Conservation (phyloP, 2,888 invertebrate species). For the Caenorhabditis auriculariae region DNA sequence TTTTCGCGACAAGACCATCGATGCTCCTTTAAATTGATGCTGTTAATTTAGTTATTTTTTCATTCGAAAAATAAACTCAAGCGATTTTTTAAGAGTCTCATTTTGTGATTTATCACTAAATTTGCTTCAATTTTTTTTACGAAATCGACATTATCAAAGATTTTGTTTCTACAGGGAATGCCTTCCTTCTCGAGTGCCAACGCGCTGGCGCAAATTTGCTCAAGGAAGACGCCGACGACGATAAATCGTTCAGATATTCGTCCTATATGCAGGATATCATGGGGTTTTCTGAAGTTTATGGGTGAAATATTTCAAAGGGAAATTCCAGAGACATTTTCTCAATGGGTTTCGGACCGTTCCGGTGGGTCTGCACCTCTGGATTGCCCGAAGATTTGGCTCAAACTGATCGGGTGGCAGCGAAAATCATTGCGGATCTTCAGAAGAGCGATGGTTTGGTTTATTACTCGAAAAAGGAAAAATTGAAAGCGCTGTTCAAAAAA, state of each 20-base stretch:
- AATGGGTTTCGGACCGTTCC: constrained; percentile 73
- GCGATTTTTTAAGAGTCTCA: constrained; percentile 1
- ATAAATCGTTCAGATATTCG: constrained; percentile 70
- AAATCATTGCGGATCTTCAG: constrained; percentile 66
- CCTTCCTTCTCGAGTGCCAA: constrained; percentile 71
- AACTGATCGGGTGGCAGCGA: constrained; percentile 69
- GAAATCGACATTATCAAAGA: neutral
- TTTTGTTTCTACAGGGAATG: constrained; percentile 64
- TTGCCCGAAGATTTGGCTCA: constrained; percentile 65
- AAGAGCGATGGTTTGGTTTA: constrained; percentile 40
- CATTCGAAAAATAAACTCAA: neutral
- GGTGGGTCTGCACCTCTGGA: constrained; percentile 73
- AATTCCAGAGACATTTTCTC: constrained; percentile 70
- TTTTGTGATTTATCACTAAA: neutral
- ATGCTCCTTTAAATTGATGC: no score
- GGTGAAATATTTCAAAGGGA: constrained; percentile 1
- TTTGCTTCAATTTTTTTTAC: no score
- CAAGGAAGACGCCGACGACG: constrained; percentile 63
- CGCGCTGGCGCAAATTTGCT: constrained; percentile 69
- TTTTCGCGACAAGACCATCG: no score
- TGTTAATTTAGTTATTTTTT: neutral
- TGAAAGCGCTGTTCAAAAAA: no score
- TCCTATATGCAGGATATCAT: constrained; percentile 73
- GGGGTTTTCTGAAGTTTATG: no score
- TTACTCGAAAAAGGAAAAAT: no score